Percentiles rank a stretch among this genome's conserved stretches.
Conservation (phyloP, 2,113 vertebrate genomes). For the Scolopax mira region DNA sequence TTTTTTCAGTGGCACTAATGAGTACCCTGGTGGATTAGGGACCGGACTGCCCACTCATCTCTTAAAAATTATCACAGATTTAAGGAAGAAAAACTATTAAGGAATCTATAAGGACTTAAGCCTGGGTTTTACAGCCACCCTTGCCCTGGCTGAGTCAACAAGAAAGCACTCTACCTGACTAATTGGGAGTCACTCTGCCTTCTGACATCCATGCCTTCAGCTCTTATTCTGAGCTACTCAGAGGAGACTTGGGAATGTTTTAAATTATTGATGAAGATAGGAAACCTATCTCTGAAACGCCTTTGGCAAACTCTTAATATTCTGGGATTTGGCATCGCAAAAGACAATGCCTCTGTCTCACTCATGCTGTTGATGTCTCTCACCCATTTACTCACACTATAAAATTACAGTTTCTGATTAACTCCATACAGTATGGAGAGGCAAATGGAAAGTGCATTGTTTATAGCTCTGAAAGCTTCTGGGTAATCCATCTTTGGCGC, state of each 20-base stretch:
- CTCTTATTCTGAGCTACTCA: slow-evolving; percentile 42
- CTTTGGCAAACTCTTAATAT: slow-evolving; percentile 70
- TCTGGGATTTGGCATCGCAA: slow-evolving; percentile 42
- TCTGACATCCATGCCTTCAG: slow-evolving; percentile 60
- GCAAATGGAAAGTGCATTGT: slow-evolving; percentile 18
- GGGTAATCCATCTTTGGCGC: slow-evolving; percentile 34
- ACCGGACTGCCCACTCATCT: slow-evolving; percentile 2
- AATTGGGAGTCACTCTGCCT: slow-evolving; percentile 69
- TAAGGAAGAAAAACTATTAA: slow-evolving; percentile 32
- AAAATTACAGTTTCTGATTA: slow-evolving; percentile 51
- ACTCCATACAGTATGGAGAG: slow-evolving; percentile 1
- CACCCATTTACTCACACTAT: background rate
- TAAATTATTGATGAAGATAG: slow-evolving; percentile 73
- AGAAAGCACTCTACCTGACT: slow-evolving; percentile 57
- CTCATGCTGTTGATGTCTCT: background rate
- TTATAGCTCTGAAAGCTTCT: slow-evolving; percentile 50
- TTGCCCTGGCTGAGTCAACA: slow-evolving; percentile 60
- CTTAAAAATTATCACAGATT: slow-evolving; percentile 36
- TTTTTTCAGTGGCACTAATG: slow-evolving; percentile 15
- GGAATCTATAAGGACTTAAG: slow-evolving; percentile 14
- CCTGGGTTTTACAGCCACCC: slow-evolving; percentile 46
- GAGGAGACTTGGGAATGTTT: slow-evolving; percentile 44
- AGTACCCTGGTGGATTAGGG: slow-evolving; percentile 18
- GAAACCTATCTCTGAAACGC: slow-evolving; percentile 61
- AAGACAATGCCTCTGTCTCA: slow-evolving; percentile 37